A percentile compares a stretch with the other conserved stretches of the same genome.
These are phyloP conservation scores for Andrena marginata DNA, from an alignment of 2,888 invertebrate genomes.

Conservation along the genomic window DNA sequence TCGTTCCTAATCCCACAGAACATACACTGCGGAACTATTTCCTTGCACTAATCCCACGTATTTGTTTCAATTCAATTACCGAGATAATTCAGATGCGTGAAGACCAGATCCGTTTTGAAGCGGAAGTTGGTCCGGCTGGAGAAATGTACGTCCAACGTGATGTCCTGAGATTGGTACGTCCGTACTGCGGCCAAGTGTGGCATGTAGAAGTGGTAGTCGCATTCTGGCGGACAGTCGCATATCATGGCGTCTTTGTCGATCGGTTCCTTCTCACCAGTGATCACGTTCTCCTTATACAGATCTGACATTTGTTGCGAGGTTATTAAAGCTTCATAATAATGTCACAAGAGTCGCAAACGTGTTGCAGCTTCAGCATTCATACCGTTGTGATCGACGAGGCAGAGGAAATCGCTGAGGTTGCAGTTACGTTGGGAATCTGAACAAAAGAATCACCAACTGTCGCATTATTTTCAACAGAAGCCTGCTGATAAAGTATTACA, in stretches of 20 bases:
- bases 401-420: conserved; percentile 73
- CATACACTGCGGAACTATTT: too few species aligned
- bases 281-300: conserved; percentile 74
- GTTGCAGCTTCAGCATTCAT: conserved; percentile 24
- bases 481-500: too few species aligned
- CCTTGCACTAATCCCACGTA: too few species aligned
- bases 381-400: conserved; percentile 76
- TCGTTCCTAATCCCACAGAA: too few species aligned
- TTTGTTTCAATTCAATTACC: conserved; percentile 17
- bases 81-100: conserved; percentile 85
- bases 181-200: conserved; percentile 49
- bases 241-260: conserved; percentile 68
- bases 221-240: conserved; percentile 78
- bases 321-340: conserved; percentile 6
- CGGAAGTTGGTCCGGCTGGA: conserved; percentile 84
- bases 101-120: conserved; percentile 85
- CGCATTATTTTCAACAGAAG: too few species aligned
- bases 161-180: conserved; percentile 47
- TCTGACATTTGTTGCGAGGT: conserved; percentile 31
- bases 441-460: not conserved
- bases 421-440: conserved; percentile 66
- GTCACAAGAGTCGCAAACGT: not conserved
- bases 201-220: conserved; percentile 74
- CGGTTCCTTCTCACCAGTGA: conserved; percentile 54
- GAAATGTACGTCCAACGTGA: conserved; percentile 85